Evolutionary conservation across 2,888 invertebrate species (phyloP).

Genomic region (Isotomurus palustris): DNA sequence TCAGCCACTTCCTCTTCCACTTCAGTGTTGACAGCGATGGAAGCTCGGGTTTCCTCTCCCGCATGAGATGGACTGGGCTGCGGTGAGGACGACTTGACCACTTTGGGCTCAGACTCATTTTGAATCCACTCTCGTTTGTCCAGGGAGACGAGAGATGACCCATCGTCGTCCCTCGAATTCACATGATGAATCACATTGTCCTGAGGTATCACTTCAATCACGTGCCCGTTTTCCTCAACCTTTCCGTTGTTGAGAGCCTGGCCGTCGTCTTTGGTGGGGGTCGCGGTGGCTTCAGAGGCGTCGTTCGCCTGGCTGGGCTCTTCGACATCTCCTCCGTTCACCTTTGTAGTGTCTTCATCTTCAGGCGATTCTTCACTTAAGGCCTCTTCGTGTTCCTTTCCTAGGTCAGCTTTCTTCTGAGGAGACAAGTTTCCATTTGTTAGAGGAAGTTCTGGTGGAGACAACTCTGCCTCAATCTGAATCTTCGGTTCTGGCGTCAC

Average conservation of each 20-base stretch:
- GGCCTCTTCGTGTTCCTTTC: neutral
- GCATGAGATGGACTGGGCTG: conserved; percentile 16
- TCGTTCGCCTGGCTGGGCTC: conserved; percentile 2
- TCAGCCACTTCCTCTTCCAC: conserved; percentile 1
- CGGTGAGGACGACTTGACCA: conserved; percentile 30
- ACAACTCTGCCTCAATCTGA: neutral
- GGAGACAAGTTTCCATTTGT: conserved; percentile 12
- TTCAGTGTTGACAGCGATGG: neutral
- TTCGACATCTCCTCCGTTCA: conserved; percentile 13
- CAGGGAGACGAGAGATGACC: conserved; percentile 40
- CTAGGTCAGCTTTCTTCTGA: conserved; percentile 9
- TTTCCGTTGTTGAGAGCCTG: neutral
- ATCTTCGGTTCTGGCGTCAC: neutral
- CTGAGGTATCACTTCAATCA: conserved; percentile 17
- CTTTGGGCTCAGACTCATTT: conserved; percentile 37
- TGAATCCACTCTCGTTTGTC: conserved; percentile 46
- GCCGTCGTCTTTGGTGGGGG: conserved; percentile 14
- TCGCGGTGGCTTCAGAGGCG: neutral
- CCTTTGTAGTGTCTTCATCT: conserved; percentile 1
- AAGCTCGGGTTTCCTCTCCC: neutral
- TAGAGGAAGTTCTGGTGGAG: neutral
- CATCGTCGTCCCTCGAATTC: conserved; percentile 43
- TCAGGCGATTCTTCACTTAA: neutral
- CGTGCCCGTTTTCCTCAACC: conserved; percentile 22
- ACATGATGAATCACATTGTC: conserved; percentile 46